Percentiles rank a stretch among this genome's conserved stretches.
These are phyloP conservation scores for Tetramorium parvispinum DNA, from an alignment of 1,140 invertebrate species.

Conservation along the genomic window DNA sequence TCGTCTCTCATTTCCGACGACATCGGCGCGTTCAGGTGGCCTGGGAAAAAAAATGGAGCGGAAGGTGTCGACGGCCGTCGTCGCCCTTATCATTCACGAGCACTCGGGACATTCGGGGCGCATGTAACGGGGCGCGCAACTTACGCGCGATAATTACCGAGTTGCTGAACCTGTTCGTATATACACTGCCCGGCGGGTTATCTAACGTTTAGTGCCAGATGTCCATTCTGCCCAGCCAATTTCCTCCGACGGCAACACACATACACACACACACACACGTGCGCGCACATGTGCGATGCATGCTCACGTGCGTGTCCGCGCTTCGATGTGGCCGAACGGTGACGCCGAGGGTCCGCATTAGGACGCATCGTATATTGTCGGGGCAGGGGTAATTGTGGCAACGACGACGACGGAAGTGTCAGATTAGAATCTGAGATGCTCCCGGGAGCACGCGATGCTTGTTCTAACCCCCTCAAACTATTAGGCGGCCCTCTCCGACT, in stretches of 20 bases:
- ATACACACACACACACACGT: background rate
- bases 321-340: conserved; percentile 24
- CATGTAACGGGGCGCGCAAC: conserved; percentile 41
- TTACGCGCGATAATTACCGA: conserved; percentile 72
- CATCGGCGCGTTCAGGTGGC: background rate
- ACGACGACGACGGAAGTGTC: conserved; percentile 80
- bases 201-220: conserved; percentile 81
- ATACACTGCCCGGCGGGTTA: conserved; percentile 71
- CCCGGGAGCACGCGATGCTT: conserved; percentile 79
- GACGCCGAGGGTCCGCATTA: conserved; percentile 67
- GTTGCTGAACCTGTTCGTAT: conserved; percentile 78
- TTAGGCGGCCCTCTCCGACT: conserved; percentile 61
- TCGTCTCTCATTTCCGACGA: background rate
- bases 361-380: conserved; percentile 65
- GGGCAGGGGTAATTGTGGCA: conserved; percentile 77
- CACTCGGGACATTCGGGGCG: conserved; percentile 13
- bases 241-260: conserved; percentile 59
- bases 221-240: conserved; percentile 72
- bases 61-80: conserved; percentile 11
- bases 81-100: conserved; percentile 49
- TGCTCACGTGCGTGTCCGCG: conserved; percentile 40
- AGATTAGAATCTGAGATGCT: conserved; percentile 84
- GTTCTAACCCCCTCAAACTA: conserved; percentile 73
- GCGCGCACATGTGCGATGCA: background rate
- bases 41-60: conserved; percentile 37